These are phyloP conservation scores for Distichodus sexfasciatus DNA, from an alignment of 2,797 vertebrate species.

Conservation along the genomic window DNA sequence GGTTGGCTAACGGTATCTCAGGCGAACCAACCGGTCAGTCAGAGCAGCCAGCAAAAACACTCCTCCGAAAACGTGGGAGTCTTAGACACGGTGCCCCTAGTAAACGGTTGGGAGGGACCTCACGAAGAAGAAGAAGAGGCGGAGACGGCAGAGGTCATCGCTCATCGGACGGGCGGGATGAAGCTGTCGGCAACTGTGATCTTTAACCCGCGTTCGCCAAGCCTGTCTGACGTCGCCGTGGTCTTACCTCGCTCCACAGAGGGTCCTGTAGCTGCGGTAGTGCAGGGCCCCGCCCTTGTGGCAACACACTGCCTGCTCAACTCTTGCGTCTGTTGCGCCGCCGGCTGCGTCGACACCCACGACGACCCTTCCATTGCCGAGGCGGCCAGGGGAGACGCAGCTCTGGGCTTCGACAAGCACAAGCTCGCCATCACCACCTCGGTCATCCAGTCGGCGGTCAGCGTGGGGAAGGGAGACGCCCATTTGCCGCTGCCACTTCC, in stretches of 20 bases:
- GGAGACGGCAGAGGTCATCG: slow-evolving; percentile 87
- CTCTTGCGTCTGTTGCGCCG: slow-evolving; percentile 91
- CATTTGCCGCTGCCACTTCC: slow-evolving; percentile 42
- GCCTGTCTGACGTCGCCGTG: slow-evolving; percentile 71
- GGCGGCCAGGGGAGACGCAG: slow-evolving; percentile 58
- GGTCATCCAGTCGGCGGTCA: slow-evolving; percentile 76
- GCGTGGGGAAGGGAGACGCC: slow-evolving; percentile 60
- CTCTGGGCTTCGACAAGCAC: slow-evolving; percentile 70
- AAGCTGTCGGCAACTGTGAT: slow-evolving; percentile 97
- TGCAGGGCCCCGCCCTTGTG: slow-evolving; percentile 65
- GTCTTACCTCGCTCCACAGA: slow-evolving; percentile 60
- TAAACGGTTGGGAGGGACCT: slow-evolving; percentile 84
- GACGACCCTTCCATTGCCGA: slow-evolving; percentile 73
- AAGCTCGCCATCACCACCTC: slow-evolving; percentile 70
- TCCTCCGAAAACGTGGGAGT: slow-evolving; percentile 65
- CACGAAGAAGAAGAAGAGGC: slow-evolving; percentile 68
- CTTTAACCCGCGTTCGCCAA: slow-evolving; percentile 91
- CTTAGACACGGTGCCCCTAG: slow-evolving; percentile 25
- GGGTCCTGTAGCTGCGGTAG: slow-evolving; percentile 42
- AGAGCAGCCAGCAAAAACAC: slow-evolving; percentile 54
- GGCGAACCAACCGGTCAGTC: slow-evolving; percentile 64
- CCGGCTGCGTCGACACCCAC: slow-evolving; percentile 82
- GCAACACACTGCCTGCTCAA: slow-evolving; percentile 90
- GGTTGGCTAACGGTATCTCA: slow-evolving; percentile 63
- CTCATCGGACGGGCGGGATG: slow-evolving; percentile 95